These are phyloP conservation scores for Pteria penguin DNA, from an alignment of 2,888 invertebrate species.

Conservation along the genomic window DNA sequence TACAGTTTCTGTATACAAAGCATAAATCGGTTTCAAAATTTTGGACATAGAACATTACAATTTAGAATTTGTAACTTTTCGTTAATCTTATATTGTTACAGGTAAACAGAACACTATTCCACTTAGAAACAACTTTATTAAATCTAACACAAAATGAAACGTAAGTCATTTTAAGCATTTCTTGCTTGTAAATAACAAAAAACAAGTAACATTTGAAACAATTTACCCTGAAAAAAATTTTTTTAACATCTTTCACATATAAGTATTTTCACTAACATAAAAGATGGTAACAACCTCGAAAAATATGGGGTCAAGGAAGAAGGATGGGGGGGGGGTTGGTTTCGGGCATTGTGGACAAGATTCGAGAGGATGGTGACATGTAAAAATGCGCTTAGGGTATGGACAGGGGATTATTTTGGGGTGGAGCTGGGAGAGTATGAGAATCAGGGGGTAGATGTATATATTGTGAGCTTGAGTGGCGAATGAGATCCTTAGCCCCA, in stretches of 20 bases:
- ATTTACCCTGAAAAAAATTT: not conserved
- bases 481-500: not conserved
- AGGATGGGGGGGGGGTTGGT: too few species aligned
- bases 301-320: not conserved
- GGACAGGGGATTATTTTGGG: not conserved
- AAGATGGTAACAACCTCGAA: not conserved
- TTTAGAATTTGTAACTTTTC: not conserved
- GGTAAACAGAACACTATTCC: not conserved
- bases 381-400: too few species aligned
- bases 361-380: not conserved
- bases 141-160: not conserved
- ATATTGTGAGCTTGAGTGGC: not conserved
- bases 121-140: not conserved
- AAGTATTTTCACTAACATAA: too few species aligned
- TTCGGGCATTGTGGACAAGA: fast-evolving
- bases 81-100: not conserved
- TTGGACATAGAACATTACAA: not conserved
- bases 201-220: not conserved
- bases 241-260: not conserved
- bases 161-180: not conserved
- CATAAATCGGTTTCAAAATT: not conserved
- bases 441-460: not conserved
- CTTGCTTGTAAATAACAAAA: not conserved
- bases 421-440: not conserved
- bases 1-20: not conserved